Conservation (phyloP, 2,888 invertebrate genomes). For the Trachelus troglodyta region DNA sequence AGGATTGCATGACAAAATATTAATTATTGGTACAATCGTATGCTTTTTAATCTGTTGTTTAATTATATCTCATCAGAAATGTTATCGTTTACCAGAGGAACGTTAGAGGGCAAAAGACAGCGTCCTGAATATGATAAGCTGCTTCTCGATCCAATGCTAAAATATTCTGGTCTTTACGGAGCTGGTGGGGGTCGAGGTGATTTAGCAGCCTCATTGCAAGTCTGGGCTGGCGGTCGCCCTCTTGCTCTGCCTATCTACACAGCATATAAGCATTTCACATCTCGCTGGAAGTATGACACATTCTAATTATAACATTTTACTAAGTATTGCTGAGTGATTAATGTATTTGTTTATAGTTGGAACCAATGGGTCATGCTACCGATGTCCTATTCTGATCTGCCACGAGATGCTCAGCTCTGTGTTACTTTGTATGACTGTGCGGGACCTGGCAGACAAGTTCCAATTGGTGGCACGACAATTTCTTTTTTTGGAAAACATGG, state of each 20-base stretch:
- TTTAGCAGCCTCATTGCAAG: conserved; percentile 87
- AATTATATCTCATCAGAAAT: neutral
- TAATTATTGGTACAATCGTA: conserved; percentile 13
- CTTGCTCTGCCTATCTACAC: conserved; percentile 89
- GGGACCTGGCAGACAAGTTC: conserved; percentile 83
- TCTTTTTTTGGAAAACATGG: conserved; percentile 96
- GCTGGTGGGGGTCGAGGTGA: conserved; percentile 81
- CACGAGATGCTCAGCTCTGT: conserved; percentile 85
- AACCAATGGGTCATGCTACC: conserved; percentile 97
- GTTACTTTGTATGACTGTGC: conserved; percentile 93
- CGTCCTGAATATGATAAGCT: conserved; percentile 91
- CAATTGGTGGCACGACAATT: conserved; percentile 94
- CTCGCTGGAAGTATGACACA: conserved; percentile 87
- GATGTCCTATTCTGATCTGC: conserved; percentile 90
- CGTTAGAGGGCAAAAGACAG: conserved; percentile 89
- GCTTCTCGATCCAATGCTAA: conserved; percentile 87
- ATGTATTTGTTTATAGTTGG: conserved; percentile 77
- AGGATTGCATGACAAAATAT: neutral
- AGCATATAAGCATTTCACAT: conserved; percentile 91
- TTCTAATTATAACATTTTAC: conserved; percentile 2
- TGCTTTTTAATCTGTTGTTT: conserved; percentile 3
- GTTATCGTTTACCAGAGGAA: conserved; percentile 75
- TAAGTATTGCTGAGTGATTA: neutral
- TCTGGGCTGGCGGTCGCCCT: conserved; percentile 83
- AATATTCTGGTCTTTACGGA: conserved; percentile 89